A percentile compares a stretch with the other conserved stretches of the same genome.
phyloP scores from a whole-genome alignment of 2,797 vertebrate species.

The Sebastes itinus region DNA sequence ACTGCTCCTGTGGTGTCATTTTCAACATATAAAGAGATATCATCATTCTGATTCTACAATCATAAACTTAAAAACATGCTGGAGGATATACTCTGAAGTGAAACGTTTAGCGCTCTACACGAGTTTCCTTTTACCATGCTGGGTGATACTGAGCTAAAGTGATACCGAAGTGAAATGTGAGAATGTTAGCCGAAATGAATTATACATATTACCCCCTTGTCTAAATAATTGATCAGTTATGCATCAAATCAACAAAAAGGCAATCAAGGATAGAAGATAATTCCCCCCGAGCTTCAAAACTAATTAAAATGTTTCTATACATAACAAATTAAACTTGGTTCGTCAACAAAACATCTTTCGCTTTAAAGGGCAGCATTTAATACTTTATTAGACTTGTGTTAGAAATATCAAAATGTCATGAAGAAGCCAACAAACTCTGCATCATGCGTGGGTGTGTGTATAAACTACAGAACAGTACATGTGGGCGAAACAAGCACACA shows the following conservation, averaged over 20 bases:
- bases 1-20: background rate
- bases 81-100: background rate
- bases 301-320: slow-evolving; percentile 9
- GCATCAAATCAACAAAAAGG: slow-evolving; percentile 36
- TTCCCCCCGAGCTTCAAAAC: slow-evolving; percentile 1
- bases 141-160: slow-evolving; percentile 11
- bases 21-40: background rate
- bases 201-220: slow-evolving; percentile 34
- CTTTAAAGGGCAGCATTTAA: background rate
- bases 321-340: background rate
- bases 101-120: background rate
- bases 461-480: slow-evolving; percentile 4
- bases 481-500: slow-evolving; percentile 33
- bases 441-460: slow-evolving; percentile 43
- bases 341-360: background rate
- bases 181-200: slow-evolving; percentile 52
- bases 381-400: background rate
- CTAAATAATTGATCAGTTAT: slow-evolving; percentile 64
- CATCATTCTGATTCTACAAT: background rate
- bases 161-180: slow-evolving; percentile 59
- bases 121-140: slow-evolving; percentile 1
- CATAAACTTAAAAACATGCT: background rate
- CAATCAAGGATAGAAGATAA: slow-evolving; percentile 4
- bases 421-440: slow-evolving; percentile 1
- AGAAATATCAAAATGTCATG: slow-evolving; percentile 12